Evolutionary conservation across 2,888 invertebrate species (phyloP), one percentile per base, ranked within the genome.

Genomic region (Thysanoteuthis rhombus): DNA sequence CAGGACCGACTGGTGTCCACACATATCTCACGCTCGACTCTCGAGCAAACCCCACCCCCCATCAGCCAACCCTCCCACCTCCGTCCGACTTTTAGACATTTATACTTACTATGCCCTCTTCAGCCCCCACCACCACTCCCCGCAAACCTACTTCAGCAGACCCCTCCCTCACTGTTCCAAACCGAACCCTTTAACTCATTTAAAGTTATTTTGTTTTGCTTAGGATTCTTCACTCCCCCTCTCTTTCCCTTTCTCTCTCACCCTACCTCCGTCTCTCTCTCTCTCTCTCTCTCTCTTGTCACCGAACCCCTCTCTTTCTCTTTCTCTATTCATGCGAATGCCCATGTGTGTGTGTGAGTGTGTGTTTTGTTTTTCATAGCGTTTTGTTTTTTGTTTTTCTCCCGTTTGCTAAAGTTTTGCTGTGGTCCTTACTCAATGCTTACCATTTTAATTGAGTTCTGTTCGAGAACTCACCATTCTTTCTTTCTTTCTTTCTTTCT

Each of bases 1-100:
- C n/a, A 75, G 75, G 75, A n/a, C 75, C n/a, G 75, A 75, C 75
- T 75, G 75, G 75, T 75, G 75, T 75, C 75, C 75, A 75, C 75
- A 75, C 75, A 75, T 75, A 75, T 75, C 75, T 75, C 75, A 75
- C 75, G 75, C 75, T 75, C 75, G 36, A 36, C 75, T 75, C 75
- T 75, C 75, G 75, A n/a, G 75, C 75, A n/a, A 75, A n/a, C n/a
- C n/a, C 75, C 75, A n/a, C 16, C 19, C n/a, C 4, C 75, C 75
- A 5, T 8, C 75, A 10, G 16, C 75, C 75, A 32, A 47, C 52
- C 5, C 75, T 12, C 10, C 75, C 75, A 75, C n/a, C 75, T 22
- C 52, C 75, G n/a, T 16, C 75, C 75, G 75, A 75, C n/a, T 75
- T 75, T 75, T 75, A 75, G n/a, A 75, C n/a, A 75, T 75, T 75